Conservation (phyloP, 2,113 vertebrate genomes). For the Mobula birostris region DNA sequence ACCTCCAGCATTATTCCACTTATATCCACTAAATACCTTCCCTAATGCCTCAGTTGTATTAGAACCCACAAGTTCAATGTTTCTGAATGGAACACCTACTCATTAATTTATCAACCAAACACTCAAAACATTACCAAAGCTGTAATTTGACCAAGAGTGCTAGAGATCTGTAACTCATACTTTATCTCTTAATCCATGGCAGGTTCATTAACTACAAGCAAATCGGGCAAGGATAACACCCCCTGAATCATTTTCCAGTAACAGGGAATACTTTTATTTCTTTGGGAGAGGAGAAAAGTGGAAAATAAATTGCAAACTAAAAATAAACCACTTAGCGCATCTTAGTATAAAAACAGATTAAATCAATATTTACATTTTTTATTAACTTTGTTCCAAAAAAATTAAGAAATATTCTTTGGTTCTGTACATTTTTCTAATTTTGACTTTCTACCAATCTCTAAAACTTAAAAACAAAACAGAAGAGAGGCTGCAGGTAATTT, state of each 20-base stretch:
- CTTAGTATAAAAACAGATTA: background rate
- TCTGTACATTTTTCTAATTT: constrained; percentile 25
- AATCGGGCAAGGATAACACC: no score
- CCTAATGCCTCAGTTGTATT: background rate
- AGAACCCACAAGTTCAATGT: background rate
- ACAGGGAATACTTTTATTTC: background rate
- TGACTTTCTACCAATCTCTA: background rate
- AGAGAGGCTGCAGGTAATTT: background rate
- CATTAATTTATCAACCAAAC: no score
- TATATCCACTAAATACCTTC: background rate
- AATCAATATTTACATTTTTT: constrained; percentile 18
- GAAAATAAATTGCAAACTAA: background rate
- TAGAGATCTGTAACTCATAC: background rate
- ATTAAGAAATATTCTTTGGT: constrained; percentile 34
- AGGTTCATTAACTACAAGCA: background rate
- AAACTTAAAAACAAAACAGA: background rate
- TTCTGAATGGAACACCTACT: no score
- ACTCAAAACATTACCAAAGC: no score
- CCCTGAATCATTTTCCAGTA: background rate
- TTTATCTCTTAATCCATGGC: background rate
- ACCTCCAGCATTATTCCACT: background rate
- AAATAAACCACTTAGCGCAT: background rate
- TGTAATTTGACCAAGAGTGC: background rate
- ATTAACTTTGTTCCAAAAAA: constrained; percentile 16
- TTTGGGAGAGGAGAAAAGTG: background rate